phyloP scores from a whole-genome alignment of 2,113 vertebrate species.

The Salminus brasiliensis region DNA sequence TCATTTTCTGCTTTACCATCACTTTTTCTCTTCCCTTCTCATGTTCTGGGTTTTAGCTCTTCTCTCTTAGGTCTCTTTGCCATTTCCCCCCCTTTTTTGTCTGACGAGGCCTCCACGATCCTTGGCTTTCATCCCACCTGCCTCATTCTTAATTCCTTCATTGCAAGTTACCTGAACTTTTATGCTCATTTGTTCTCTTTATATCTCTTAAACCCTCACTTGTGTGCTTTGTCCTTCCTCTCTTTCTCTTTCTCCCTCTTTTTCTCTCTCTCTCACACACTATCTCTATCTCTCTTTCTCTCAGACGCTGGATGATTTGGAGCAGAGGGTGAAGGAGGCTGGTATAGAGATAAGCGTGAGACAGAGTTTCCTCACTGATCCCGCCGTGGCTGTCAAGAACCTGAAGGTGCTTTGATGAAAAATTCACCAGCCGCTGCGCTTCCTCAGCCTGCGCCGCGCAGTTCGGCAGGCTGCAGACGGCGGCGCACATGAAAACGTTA shows the following conservation, averaged over 20 bases:
- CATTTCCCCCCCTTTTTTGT: too few species aligned
- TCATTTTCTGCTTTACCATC: not conserved
- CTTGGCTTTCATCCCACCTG: not conserved
- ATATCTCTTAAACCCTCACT: not conserved
- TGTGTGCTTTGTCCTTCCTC: not conserved
- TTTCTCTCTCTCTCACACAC: too few species aligned
- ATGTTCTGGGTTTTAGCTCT: not conserved
- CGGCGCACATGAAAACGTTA: constrained; percentile 41
- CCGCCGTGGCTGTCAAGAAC: constrained; percentile 91
- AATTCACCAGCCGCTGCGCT: constrained; percentile 42
- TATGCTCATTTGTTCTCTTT: not conserved
- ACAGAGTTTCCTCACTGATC: constrained; percentile 95
- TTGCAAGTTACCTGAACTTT: too few species aligned
- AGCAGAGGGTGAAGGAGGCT: constrained; percentile 89
- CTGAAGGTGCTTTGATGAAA: constrained; percentile 85
- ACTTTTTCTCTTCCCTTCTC: not conserved
- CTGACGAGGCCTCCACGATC: not conserved
- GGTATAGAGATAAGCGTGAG: constrained; percentile 94
- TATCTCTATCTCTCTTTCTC: constrained; percentile 29
- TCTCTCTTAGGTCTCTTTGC: not conserved
- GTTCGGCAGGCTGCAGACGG: constrained; percentile 35
- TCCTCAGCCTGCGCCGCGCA: constrained; percentile 23
- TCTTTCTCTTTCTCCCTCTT: not conserved
- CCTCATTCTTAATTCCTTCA: not conserved
- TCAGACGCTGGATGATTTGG: constrained; percentile 93